Evolutionary conservation across 2,113 vertebrate genomes (phyloP).

Genomic region (Cricetomys ansorgei): DNA sequence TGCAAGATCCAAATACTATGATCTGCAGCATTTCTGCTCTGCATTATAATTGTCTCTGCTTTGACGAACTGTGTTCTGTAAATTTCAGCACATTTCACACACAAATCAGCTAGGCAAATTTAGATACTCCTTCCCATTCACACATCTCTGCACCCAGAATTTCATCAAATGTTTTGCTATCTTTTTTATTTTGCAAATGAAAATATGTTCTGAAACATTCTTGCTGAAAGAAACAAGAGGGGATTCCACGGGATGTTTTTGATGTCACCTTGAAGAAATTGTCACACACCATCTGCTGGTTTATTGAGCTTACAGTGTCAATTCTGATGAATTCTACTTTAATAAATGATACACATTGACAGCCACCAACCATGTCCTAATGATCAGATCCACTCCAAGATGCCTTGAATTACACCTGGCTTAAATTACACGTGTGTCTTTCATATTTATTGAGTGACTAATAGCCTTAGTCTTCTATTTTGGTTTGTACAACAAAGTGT

Average conservation of each 20-base stretch:
- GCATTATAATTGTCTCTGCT: background rate
- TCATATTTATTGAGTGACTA: slow-evolving; percentile 18
- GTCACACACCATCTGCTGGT: slow-evolving; percentile 52
- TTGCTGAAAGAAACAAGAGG: background rate
- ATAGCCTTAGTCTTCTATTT: slow-evolving; percentile 13
- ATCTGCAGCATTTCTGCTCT: background rate
- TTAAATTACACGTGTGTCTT: slow-evolving; percentile 28
- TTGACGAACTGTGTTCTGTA: background rate
- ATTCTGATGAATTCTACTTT: slow-evolving; percentile 49
- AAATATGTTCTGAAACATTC: slow-evolving; percentile 36
- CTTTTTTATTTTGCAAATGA: slow-evolving; percentile 20
- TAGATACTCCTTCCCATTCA: slow-evolving; percentile 9
- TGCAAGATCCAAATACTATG: background rate
- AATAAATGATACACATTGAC: slow-evolving; percentile 51
- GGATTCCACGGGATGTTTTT: background rate
- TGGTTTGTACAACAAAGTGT: background rate
- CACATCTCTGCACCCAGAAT: background rate
- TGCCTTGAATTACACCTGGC: slow-evolving; percentile 40
- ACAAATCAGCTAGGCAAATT: background rate
- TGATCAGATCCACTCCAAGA: slow-evolving; percentile 10
- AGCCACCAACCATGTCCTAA: slow-evolving; percentile 29
- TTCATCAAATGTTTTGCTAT: background rate
- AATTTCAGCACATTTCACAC: slow-evolving; percentile 44
- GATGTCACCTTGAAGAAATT: slow-evolving; percentile 72
- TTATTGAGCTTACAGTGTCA: slow-evolving; percentile 38